Base-by-base conservation (phyloP, 2,797 vertebrate genomes). In the Melanotaenia trifasciata region DNA sequence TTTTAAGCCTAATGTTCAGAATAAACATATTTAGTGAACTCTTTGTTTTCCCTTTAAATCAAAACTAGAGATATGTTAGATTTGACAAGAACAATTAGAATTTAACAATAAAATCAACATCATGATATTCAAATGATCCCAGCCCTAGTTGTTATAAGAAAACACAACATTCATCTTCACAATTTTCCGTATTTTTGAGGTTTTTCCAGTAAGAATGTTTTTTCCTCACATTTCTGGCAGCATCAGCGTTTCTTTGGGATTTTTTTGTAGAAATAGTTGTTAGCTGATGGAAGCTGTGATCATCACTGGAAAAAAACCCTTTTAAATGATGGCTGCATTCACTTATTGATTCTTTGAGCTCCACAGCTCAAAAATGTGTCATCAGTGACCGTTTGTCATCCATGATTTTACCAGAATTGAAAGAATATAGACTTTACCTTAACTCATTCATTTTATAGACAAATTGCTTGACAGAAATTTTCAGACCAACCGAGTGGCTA, bases 191-290 rank as follows among this genome's bases (percentile, higher is more conserved):
- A 58, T 57, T 73, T 30, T 75, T 51, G 56, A 54, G 58, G 1
- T 78, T 88, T 71, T 81, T 68, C 50, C 36, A 80, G 59, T 24
- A 74, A 74, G 45, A 67, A 79, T 74, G 61, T 72, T 73, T 43
- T 18, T 14, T 3, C 16, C 67, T 72, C n/a, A 58, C 69, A 0
- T 58, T 70, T 80, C 64, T 85, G 87, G 82, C 82, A 81, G 76
- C 73, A 81, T 73, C 73, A 28, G 14, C 60, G 69, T 88, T 86
- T 83, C 66, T 81, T 84, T 86, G 73, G 54, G 79, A 63, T 76
- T 68, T 78, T 74, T 71, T 26, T 28, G 53, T 10, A 26, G 58
- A 63, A 69, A 63, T 30, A 69, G 60, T 53, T 56, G 0, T 80
- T 81, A 88, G 82, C 80, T 79, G 64, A 68, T 38, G 43, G 45